These are phyloP conservation scores for Caerostris darwini DNA, from an alignment of 1,140 invertebrate genomes.

Conservation along the genomic window DNA sequence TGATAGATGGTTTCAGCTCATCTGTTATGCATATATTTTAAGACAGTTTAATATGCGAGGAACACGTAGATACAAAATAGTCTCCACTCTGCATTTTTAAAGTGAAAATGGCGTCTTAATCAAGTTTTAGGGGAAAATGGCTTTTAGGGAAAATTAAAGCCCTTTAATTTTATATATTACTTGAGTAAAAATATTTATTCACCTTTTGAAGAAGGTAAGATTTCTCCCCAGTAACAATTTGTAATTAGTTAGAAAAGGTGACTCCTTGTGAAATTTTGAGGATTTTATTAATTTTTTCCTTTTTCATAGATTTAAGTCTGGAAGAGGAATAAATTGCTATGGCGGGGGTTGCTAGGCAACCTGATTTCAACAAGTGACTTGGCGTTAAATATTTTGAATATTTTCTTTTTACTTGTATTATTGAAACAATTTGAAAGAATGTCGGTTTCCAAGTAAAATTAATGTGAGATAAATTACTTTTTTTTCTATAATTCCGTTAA, in stretches of 20 bases:
- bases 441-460: no score
- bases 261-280: not conserved
- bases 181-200: conserved; percentile 49
- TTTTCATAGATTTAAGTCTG: not conserved
- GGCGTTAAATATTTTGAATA: not conserved
- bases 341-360: conserved; percentile 10
- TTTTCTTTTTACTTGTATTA: not conserved
- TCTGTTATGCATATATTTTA: conserved; percentile 21
- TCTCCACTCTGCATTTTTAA: not conserved
- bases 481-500: no score
- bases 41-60: not conserved
- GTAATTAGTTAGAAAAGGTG: not conserved
- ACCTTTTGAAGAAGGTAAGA: not conserved
- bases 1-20: not conserved
- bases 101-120: not conserved
- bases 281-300: not conserved
- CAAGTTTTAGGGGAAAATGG: not conserved
- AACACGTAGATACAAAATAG: not conserved
- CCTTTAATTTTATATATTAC: conserved; percentile 40
- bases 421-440: no score
- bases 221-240: not conserved
- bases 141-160: conserved; percentile 43
- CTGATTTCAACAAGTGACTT: not conserved
- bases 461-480: no score
- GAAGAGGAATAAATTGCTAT: conserved; percentile 13